Conservation (phyloP, 2,113 vertebrate genomes). For the Pavo muticus region DNA sequence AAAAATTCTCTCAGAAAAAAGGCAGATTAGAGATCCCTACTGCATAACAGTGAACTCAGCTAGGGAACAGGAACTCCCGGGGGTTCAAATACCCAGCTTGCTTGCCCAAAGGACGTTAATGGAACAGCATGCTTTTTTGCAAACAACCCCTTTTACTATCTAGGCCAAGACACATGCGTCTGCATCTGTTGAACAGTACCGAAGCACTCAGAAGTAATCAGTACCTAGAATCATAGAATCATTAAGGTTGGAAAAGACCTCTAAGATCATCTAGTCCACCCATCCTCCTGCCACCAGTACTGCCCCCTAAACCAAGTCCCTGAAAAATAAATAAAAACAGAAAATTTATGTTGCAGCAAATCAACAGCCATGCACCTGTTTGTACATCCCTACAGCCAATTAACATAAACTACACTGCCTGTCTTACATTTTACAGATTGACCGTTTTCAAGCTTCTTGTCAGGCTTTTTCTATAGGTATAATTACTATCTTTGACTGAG, state of each 20-base stretch:
- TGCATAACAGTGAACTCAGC: neutral
- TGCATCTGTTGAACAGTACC: neutral
- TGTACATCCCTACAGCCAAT: neutral
- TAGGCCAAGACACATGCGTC: neutral
- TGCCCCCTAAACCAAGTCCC: no score
- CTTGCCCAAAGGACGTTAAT: neutral
- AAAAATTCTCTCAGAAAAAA: neutral
- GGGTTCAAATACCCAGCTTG: neutral
- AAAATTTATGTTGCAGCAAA: neutral
- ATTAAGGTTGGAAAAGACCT: no score
- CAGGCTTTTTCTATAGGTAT: neutral
- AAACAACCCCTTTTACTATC: neutral
- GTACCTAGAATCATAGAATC: no score
- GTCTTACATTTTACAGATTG: neutral
- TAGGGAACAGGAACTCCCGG: neutral
- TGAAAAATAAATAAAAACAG: neutral
- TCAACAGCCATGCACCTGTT: neutral
- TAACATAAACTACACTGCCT: neutral
- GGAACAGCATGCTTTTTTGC: neutral
- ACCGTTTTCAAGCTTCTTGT: neutral
- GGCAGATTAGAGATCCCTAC: neutral
- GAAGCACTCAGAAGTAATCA: neutral
- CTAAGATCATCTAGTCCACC: no score
- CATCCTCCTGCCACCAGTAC: no score
- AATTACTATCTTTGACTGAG: neutral